Evolutionary conservation across 2,888 invertebrate species (phyloP).

Genomic region (Hedychridium roseum): DNA sequence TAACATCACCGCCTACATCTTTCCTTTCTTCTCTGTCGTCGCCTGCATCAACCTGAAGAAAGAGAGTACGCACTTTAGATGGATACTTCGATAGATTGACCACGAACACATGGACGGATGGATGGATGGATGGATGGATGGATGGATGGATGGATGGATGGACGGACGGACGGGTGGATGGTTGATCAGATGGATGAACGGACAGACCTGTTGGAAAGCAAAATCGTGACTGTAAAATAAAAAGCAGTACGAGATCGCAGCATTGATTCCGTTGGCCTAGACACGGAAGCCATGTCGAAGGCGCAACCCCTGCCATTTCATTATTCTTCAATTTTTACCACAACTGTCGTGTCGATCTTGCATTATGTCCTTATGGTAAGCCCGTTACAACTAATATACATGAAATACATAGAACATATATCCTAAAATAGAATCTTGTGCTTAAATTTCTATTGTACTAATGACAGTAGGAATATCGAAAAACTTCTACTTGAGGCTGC

Average conservation of each 20-base stretch:
- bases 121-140: neutral
- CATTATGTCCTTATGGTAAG: no score
- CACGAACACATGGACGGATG: no score
- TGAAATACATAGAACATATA: no score
- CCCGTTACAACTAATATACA: no score
- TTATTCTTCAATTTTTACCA: no score
- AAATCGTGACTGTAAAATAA: slow-evolving; percentile 32
- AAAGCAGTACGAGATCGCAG: slow-evolving; percentile 43
- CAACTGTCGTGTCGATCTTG: no score
- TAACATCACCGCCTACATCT: slow-evolving; percentile 2
- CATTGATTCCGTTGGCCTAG: slow-evolving; percentile 47
- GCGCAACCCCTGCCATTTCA: slow-evolving; percentile 36
- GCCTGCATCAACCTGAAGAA: slow-evolving; percentile 9
- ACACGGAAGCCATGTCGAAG: slow-evolving; percentile 47
- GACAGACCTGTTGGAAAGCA: slow-evolving; percentile 13
- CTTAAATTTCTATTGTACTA: no score
- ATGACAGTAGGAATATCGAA: no score
- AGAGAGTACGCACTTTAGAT: slow-evolving; percentile 47
- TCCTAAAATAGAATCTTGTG: no score
- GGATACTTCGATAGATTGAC: slow-evolving; percentile 45
- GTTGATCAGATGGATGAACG: slow-evolving; percentile 1
- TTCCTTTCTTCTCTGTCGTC: slow-evolving; percentile 12
- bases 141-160: slow-evolving; percentile 10
- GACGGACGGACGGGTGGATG: slow-evolving; percentile 8
- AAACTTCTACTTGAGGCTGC: no score